Evolutionary conservation across 2,113 vertebrate genomes (phyloP).

Genomic region (Thermophis baileyi): DNA sequence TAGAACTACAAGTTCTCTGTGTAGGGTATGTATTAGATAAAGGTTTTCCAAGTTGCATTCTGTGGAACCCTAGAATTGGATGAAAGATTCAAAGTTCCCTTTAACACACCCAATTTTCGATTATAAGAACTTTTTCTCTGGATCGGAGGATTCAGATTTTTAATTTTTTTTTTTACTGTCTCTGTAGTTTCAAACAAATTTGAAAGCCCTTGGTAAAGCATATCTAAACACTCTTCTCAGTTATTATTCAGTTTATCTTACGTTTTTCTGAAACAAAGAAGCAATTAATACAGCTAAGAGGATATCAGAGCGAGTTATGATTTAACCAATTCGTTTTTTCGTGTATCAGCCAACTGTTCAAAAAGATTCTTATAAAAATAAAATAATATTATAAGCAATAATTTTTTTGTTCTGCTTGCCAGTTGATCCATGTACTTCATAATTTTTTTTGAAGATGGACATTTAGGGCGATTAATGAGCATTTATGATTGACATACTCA

Average conservation of each 20-base stretch:
- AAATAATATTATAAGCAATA: slow-evolving; percentile 62
- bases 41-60: background rate
- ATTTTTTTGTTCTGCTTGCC: slow-evolving; percentile 52
- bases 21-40: background rate
- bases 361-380: slow-evolving; percentile 61
- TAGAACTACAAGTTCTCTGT: background rate
- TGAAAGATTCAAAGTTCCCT: background rate
- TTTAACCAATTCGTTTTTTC: slow-evolving; percentile 39
- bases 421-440: slow-evolving; percentile 38
- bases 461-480: slow-evolving; percentile 66
- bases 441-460: slow-evolving; percentile 61
- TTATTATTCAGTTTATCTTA: slow-evolving; percentile 45
- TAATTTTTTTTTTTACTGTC: background rate
- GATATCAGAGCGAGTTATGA: slow-evolving; percentile 54
- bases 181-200: background rate
- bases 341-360: slow-evolving; percentile 38
- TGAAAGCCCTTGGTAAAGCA: background rate
- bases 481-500: slow-evolving; percentile 54
- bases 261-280: slow-evolving; percentile 29
- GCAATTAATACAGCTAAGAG: slow-evolving; percentile 50
- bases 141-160: background rate
- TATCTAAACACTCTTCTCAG: background rate
- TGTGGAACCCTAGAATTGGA: background rate
- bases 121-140: background rate
- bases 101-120: background rate